Base-by-base conservation (phyloP, 2,797 vertebrate species). In the Protosalanx chinensis region DNA sequence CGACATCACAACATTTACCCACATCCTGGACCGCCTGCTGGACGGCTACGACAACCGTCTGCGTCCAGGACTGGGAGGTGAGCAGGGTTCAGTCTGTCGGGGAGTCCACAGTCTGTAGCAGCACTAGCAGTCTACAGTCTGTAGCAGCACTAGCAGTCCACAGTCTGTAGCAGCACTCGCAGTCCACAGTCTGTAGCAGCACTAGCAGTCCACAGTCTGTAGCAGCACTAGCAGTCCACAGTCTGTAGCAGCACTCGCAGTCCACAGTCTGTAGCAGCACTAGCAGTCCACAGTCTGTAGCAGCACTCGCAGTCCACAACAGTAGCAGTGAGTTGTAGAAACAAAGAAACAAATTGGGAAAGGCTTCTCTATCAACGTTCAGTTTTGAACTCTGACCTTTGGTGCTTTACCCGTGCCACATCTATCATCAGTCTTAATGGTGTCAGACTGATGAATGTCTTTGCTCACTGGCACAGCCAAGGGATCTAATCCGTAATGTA, bases 31-130 rank as follows among this genome's bases (percentile, higher is more conserved):
- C 93, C 94, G 96, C 89, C 95, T 99, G 72, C 91, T 99, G 88
- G 97, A 99, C 85, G 97, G 96, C 78, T 99, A 99, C 64, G 97
- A 99, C 91, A 99, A 99, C 91, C 96, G 97, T 35, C 94, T 99
- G 74, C 94, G 97, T 87, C 97, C 97, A 76, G 97, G 97, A 86
- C 92, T 99, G 63, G 97, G 96, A 91, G 97, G 97, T 99, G 93
- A 95, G 91, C 64, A 79, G 41, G 41, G 41, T 46, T 56, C 51
- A 1, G 18, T 16, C 51, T n/a, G 15, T 18, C 1, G 49, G 16
- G 16, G 15, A 16, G 15, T n/a, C 51, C 51, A 56, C 6, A 1
- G 4, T n/a, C 15, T n/a, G 12, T 13, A 13, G 41, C 8, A 56
- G n/a, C 18, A 56, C 3, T 46, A 46, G 7, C 10, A 46, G 41